Percentiles rank a stretch among this genome's conserved stretches.
Conservation (phyloP, 2,797 vertebrate species). For the Poecilia wingei region DNA sequence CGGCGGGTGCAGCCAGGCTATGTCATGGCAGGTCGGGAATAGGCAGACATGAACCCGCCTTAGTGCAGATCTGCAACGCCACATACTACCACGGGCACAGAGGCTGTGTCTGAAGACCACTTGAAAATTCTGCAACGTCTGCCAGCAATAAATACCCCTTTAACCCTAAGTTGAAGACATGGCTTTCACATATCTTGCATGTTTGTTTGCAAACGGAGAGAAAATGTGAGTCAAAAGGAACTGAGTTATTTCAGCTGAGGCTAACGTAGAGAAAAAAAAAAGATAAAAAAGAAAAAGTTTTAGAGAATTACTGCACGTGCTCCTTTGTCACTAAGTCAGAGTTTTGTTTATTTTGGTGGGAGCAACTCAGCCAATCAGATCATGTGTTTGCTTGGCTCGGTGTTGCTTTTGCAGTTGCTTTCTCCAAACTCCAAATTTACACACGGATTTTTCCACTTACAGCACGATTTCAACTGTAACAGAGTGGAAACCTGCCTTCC, state of each 20-base stretch:
- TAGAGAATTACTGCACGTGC: constrained; percentile 48
- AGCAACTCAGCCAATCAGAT: constrained; percentile 30
- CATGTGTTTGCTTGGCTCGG: constrained; percentile 21
- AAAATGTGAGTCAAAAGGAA: constrained; percentile 43
- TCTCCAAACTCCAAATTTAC: constrained; percentile 51
- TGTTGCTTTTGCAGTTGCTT: constrained; percentile 34
- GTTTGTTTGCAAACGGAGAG: constrained; percentile 42
- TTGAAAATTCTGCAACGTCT: constrained; percentile 41
- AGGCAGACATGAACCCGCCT: constrained; percentile 75
- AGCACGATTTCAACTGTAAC: constrained; percentile 58
- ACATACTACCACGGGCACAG: constrained; percentile 33
- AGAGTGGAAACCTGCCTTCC: constrained; percentile 54
- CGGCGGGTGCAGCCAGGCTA: constrained; percentile 73
- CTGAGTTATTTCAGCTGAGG: constrained; percentile 59
- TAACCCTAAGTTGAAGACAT: constrained; percentile 31
- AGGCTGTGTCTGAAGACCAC: constrained; percentile 40
- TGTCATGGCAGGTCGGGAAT: constrained; percentile 77
- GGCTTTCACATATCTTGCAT: constrained; percentile 40
- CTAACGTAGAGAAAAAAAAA: constrained; percentile 33
- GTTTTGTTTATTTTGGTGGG: constrained; percentile 28
- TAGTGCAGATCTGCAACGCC: constrained; percentile 44
- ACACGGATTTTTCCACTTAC: constrained; percentile 40
- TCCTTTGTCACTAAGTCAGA: constrained; percentile 21
- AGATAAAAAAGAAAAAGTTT: constrained; percentile 7
- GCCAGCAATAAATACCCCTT: constrained; percentile 42